Conservation (phyloP, 1,140 invertebrate genomes). For the Amyelois transitella region DNA sequence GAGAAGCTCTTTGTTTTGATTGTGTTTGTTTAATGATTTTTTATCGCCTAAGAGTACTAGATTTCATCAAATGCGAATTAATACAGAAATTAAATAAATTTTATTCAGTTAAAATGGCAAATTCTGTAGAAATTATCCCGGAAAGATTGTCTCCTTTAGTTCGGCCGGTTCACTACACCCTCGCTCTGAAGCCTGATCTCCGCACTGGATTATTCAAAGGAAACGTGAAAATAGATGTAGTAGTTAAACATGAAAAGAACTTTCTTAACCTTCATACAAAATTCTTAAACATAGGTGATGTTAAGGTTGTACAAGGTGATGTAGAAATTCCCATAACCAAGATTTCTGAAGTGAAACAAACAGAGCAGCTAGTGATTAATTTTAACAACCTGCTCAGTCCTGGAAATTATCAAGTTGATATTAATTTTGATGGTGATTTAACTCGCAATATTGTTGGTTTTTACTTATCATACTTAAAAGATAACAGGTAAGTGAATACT, state of each 20-base stretch:
- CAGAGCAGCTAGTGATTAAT: constrained; percentile 50
- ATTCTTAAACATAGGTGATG: constrained; percentile 73
- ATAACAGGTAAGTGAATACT: constrained; percentile 36
- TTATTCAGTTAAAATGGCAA: neutral
- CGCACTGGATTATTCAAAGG: constrained; percentile 81
- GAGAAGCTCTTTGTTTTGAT: neutral
- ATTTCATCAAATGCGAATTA: neutral
- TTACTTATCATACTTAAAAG: constrained; percentile 58
- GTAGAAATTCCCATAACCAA: constrained; percentile 38
- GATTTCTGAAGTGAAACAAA: constrained; percentile 36
- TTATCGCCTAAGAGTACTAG: neutral
- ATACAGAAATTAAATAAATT: neutral
- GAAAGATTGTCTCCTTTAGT: constrained; percentile 78
- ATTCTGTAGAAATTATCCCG: constrained; percentile 7
- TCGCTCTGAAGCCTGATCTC: constrained; percentile 84
- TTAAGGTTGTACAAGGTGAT: constrained; percentile 39
- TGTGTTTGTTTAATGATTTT: neutral
- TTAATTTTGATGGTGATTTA: constrained; percentile 70
- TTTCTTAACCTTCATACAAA: constrained; percentile 83
- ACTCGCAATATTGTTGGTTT: constrained; percentile 74
- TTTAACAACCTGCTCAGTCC: constrained; percentile 34
- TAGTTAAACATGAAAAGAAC: constrained; percentile 74
- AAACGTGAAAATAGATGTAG: constrained; percentile 81
- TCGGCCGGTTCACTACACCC: constrained; percentile 83
- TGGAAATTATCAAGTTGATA: constrained; percentile 46